Conservation (phyloP, 2,113 vertebrate species). For the Eclectus roratus region DNA sequence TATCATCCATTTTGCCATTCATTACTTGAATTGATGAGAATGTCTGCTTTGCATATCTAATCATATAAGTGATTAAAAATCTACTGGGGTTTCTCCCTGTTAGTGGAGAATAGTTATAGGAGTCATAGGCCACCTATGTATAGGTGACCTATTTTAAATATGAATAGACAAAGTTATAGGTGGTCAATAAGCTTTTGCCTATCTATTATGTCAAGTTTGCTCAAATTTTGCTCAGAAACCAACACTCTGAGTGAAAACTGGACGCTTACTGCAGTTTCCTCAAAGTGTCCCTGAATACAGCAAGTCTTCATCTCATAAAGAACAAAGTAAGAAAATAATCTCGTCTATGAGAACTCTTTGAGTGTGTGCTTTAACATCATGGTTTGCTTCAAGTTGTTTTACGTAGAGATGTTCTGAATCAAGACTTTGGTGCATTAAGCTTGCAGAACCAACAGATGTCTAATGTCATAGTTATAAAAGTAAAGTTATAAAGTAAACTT, state of each 20-base stretch:
- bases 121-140: not conserved
- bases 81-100: not conserved
- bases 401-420: not conserved
- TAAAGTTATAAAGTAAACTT: not conserved
- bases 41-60: constrained; percentile 60
- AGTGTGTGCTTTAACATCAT: not conserved
- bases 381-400: not conserved
- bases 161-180: not conserved
- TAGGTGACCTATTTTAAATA: not conserved
- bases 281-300: not conserved
- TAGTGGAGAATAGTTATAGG: not conserved
- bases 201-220: not conserved
- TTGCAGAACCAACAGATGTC: not conserved
- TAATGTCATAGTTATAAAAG: not conserved
- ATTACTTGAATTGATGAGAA: constrained; percentile 45
- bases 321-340: not conserved
- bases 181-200: not conserved
- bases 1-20: constrained; percentile 37
- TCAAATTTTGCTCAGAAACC: not conserved
- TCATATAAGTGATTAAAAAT: constrained; percentile 11
- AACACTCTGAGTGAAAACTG: not conserved
- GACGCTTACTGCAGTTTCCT: not conserved
- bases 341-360: not conserved
- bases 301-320: not conserved
- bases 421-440: not conserved